phyloP scores from a whole-genome alignment of 1,140 invertebrate species.

The Papilio helenus region DNA sequence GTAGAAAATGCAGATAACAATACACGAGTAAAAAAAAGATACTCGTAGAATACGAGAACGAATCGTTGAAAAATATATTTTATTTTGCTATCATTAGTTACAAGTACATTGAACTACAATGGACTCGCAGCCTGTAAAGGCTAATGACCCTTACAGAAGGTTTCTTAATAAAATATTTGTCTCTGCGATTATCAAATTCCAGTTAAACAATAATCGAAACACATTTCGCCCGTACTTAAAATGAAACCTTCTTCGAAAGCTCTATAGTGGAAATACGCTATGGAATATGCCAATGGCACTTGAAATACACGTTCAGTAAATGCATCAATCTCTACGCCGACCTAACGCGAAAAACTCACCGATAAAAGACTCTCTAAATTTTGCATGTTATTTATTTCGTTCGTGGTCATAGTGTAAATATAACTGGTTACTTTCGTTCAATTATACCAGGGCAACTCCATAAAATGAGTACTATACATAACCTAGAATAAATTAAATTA shows the following conservation, averaged over 20 bases:
- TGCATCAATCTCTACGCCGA: background rate
- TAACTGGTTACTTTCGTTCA: background rate
- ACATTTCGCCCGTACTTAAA: background rate
- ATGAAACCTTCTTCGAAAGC: background rate
- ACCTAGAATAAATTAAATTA: no score
- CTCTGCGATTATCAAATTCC: background rate
- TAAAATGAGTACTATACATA: background rate
- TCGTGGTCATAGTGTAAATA: background rate
- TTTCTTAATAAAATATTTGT: no score
- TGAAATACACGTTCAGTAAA: constrained; percentile 17
- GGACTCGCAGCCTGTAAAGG: no score
- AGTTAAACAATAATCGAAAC: background rate
- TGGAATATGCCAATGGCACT: background rate
- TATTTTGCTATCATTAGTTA: background rate
- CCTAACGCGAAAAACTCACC: background rate
- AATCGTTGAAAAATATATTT: background rate
- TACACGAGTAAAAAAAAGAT: background rate
- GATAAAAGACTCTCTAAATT: background rate
- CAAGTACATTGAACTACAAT: no score
- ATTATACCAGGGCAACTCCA: background rate
- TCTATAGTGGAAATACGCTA: background rate
- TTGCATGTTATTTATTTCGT: background rate
- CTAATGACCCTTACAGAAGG: no score
- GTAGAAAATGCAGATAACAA: background rate
- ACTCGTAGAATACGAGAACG: background rate